Percentiles rank a stretch among this genome's conserved stretches.
Conservation (phyloP, 2,113 vertebrate species). For the Pogonocichla stellata region DNA sequence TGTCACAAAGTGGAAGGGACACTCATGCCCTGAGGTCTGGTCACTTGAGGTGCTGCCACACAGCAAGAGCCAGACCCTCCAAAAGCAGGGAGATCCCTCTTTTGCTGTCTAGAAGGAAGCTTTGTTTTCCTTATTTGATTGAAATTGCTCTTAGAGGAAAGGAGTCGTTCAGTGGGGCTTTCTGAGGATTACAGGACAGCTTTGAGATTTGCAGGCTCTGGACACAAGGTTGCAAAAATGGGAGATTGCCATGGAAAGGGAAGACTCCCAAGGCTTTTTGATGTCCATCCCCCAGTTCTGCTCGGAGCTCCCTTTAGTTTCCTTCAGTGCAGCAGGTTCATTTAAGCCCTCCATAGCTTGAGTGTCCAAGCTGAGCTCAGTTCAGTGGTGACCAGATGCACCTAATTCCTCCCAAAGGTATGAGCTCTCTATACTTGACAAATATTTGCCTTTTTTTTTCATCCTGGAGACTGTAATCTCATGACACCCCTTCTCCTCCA, state of each 20-base stretch:
- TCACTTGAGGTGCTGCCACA: not conserved
- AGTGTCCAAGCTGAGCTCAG: not conserved
- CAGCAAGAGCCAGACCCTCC: not conserved
- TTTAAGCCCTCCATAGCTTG: not conserved
- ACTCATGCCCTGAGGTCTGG: not conserved
- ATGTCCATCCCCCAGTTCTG: not conserved
- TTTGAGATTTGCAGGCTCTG: slow-evolving; percentile 29
- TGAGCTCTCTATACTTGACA: not conserved
- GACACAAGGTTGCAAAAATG: slow-evolving; percentile 14
- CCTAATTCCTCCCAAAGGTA: not conserved
- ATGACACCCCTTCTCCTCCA: not conserved
- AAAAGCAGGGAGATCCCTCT: not conserved
- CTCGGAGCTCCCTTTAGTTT: slow-evolving; percentile 1
- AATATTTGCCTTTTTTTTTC: not conserved
- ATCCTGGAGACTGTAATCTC: not conserved
- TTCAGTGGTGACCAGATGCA: not conserved
- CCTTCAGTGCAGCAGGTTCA: slow-evolving; percentile 1
- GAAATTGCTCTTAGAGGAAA: not conserved
- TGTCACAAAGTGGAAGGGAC: not conserved
- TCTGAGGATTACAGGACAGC: not conserved
- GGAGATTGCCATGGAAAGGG: slow-evolving; percentile 6
- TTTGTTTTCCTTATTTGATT: slow-evolving; percentile 26
- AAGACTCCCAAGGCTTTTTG: slow-evolving; percentile 38
- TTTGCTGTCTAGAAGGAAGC: not conserved
- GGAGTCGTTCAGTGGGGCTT: not conserved